Percentiles rank a stretch among this genome's conserved stretches.
These are phyloP conservation scores for Pachliopta kotzebuea DNA, from an alignment of 2,888 invertebrate genomes.

Conservation along the genomic window DNA sequence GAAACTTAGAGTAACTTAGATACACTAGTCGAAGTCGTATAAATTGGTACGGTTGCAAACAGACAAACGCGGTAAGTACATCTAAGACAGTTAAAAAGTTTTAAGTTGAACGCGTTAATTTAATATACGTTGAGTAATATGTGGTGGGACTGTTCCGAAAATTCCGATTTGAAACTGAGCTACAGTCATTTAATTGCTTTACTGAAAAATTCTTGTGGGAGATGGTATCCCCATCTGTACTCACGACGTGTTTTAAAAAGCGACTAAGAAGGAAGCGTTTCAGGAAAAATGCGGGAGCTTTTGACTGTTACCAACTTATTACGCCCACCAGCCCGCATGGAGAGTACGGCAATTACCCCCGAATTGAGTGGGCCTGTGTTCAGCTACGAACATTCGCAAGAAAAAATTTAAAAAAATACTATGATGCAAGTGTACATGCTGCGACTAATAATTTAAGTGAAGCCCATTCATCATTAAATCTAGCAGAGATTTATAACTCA, in stretches of 20 bases:
- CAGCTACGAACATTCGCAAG: too few relatives aligned
- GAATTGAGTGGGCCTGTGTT: too few relatives aligned
- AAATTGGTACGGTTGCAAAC: conserved; percentile 13
- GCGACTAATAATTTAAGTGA: background rate
- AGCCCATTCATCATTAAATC: background rate
- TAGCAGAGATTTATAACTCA: background rate
- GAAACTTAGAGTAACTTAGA: conserved; percentile 15
- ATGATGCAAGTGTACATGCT: too few relatives aligned
- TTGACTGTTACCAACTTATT: too few relatives aligned
- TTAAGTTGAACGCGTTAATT: background rate
- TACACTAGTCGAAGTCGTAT: background rate
- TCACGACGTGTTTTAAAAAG: background rate
- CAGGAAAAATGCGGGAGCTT: too few relatives aligned
- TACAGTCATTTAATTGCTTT: background rate
- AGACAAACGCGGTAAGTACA: background rate
- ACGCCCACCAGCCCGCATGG: too few relatives aligned
- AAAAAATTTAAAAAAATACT: too few relatives aligned
- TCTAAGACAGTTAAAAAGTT: background rate
- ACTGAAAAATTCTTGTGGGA: background rate
- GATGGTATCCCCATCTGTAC: background rate
- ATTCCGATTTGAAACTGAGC: background rate
- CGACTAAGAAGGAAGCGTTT: too few relatives aligned
- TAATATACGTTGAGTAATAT: background rate
- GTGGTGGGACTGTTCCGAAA: background rate
- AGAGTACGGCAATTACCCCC: too few relatives aligned